phyloP scores from a whole-genome alignment of 2,113 vertebrate species.

The Pan troglodytes region NHGRI_mPanTro3-v2.1_pri NC_072409.2:95458001-95458500 shows the following conservation, averaged over 20 bases:
- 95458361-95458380: not conserved
- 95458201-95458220: not conserved
- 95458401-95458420: not conserved
- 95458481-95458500: not conserved
- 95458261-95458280: not conserved
- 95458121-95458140: not conserved
- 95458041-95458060: constrained; percentile 6
- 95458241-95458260: not conserved
- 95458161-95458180: not conserved
- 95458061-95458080: not conserved
- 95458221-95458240: not conserved
- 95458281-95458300: not conserved
- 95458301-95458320: not conserved
- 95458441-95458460: not conserved
- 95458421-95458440: not conserved
- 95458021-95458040: not conserved
- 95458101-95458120: not conserved
- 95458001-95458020: not conserved
- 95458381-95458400: not conserved
- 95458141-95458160: not conserved
- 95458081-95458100: not conserved
- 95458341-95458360: not conserved
- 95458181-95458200: not conserved
- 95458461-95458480: not conserved
- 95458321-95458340: not conserved